phyloP scores from a whole-genome alignment of 2,113 vertebrate genomes.

The Polyodon spathula region DNA sequence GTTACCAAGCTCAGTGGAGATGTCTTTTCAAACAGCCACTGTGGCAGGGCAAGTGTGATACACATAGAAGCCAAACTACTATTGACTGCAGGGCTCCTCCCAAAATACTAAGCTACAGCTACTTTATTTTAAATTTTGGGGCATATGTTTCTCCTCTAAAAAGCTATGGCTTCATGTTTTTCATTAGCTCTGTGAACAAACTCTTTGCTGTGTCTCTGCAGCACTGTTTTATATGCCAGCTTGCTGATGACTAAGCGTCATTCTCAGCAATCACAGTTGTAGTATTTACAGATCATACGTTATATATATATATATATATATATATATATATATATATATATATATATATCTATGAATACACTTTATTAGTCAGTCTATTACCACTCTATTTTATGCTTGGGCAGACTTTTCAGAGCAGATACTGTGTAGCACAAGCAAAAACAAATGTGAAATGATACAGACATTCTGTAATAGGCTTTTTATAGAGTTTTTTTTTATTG shows the following conservation, averaged over 20 bases:
- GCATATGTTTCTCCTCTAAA: slow-evolving; percentile 6
- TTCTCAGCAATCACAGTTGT: no score
- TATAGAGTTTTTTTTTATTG: no score
- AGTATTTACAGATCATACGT: no score
- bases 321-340: no score
- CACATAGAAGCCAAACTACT: slow-evolving; percentile 5
- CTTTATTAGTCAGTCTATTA: background rate
- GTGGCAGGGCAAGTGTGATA: background rate
- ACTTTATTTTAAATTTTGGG: background rate
- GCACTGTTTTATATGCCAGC: background rate
- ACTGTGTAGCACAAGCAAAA: no score
- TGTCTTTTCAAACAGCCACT: background rate
- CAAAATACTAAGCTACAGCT: no score
- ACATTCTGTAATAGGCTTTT: no score
- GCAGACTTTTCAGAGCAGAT: background rate
- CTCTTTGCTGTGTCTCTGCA: slow-evolving; percentile 4
- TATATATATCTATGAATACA: no score
- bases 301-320: no score
- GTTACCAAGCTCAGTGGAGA: background rate
- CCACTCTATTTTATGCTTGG: background rate
- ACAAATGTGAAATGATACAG: no score
- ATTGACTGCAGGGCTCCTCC: no score
- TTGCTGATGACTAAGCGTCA: background rate
- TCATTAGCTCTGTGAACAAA: slow-evolving; percentile 14
- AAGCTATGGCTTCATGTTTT: slow-evolving; percentile 13